Evolutionary conservation across 2,888 invertebrate species (phyloP).

Genomic region (Sepioteuthis lessoniana): DNA sequence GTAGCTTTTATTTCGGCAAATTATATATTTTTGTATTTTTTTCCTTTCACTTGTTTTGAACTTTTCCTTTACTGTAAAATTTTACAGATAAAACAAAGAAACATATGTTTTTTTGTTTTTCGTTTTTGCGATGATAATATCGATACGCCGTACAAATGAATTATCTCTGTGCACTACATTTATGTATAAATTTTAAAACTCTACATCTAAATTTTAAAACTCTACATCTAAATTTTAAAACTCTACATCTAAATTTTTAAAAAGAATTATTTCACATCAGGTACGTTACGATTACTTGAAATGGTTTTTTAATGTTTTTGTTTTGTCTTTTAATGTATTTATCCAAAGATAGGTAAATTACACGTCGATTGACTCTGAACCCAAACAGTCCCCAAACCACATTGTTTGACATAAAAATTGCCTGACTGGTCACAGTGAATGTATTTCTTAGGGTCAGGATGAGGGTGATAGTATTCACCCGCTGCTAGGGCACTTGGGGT

Average conservation of each 20-base stretch:
- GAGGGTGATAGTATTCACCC: constrained; percentile 55
- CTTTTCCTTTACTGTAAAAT: neutral
- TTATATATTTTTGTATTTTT: neutral
- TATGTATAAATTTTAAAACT: no score
- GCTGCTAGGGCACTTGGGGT: constrained; percentile 53
- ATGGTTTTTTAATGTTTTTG: neutral
- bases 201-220: no score
- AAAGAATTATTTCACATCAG: neutral
- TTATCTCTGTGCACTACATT: neutral
- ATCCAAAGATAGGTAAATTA: neutral
- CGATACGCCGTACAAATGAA: neutral
- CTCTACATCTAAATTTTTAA: neutral
- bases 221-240: neutral
- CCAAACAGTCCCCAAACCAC: constrained; percentile 58
- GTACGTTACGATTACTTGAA: neutral
- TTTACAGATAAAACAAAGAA: neutral
- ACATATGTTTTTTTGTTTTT: neutral
- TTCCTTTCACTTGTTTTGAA: neutral
- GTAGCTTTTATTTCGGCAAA: neutral
- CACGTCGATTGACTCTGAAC: constrained; percentile 59
- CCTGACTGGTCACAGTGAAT: constrained; percentile 68
- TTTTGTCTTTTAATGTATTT: neutral
- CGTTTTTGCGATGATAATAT: neutral
- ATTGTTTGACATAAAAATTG: constrained; percentile 59
- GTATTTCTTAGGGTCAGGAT: constrained; percentile 59